Percentiles rank a stretch among this genome's conserved stretches.
Evolutionary conservation across 2,113 vertebrate species (phyloP).

Genomic region (Pardalotus punctatus): DNA sequence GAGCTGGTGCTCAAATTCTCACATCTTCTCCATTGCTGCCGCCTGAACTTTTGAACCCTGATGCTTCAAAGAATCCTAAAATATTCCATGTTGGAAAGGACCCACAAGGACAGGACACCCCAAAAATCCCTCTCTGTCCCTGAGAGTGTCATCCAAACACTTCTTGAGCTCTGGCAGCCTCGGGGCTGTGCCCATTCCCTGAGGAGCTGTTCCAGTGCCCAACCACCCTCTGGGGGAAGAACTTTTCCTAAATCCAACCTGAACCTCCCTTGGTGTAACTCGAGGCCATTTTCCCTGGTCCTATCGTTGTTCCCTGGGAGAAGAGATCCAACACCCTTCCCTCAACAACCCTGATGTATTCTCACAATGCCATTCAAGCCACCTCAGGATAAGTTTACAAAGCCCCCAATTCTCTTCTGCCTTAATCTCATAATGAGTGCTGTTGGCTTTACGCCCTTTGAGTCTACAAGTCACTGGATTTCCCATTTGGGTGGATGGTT

Average conservation of each 20-base stretch:
- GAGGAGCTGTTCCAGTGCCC: background rate
- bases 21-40: rapidly evolving
- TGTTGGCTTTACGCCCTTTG: background rate
- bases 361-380: background rate
- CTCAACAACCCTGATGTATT: background rate
- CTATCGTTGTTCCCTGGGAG: background rate
- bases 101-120: background rate
- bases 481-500: background rate
- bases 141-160: rapidly evolving
- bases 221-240: background rate
- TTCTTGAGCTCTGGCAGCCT: background rate
- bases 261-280: background rate
- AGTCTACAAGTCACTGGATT: background rate
- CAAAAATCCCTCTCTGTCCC: background rate
- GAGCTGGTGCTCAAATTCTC: background rate
- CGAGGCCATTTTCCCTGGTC: background rate
- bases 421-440: background rate
- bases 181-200: rapidly evolving
- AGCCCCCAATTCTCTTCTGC: background rate
- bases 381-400: background rate
- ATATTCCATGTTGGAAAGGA: rapidly evolving
- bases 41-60: background rate
- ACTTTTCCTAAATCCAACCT: background rate
- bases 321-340: background rate
- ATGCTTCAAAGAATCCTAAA: background rate